Base-by-base conservation (phyloP, 2,888 invertebrate species). In the Salpingus planirostris region DNA sequence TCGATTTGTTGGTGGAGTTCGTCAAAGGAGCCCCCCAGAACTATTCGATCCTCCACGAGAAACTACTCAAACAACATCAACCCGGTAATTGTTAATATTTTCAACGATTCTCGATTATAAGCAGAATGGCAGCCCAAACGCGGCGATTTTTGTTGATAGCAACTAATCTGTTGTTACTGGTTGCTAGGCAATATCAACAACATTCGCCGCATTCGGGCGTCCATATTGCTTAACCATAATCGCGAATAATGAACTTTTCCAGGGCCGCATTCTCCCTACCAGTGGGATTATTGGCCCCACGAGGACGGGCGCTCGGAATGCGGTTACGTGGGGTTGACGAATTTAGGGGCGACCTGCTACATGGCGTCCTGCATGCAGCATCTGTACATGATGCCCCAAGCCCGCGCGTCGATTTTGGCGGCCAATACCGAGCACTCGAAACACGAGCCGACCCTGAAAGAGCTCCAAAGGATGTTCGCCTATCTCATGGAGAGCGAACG, bases 311-410 rank as follows among this genome's bases (percentile, higher is more conserved):
- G 95, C 1, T 86, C 92, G 0, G 89, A 90, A 55, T 92, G 91
- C 62, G 95, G 95, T 7, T 92, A 89, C 65, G 93, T 92, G 1
- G 95, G 95, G 0, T 70, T 95, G 3, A 91, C 92, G 0, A 95
- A 95, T 67, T 71, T 95, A 10, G 95, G 95, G 13, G 95, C 95
- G 13, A 95, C 95, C 1, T 95, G 95, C 61, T 95, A 95, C 64
- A 91, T 95, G 91, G 95, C 95, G 6, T 90, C 93, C 2, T 93
- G 93, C 56, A 88, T 95, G 80, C 95, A 95, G 62, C 95, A 95
- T 64, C 67, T 95, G 42, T 95, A 90, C 62, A 95, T 95, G 93
- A 91, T 95, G 83, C 93, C 93, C 3, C 87, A 88, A 56, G 90
- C 91, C 0, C 70, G 93, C 29, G 78, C 82, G 27, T 85, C 90